phyloP scores from a whole-genome alignment of 2,113 vertebrate species.

The Lanius collurio region DNA sequence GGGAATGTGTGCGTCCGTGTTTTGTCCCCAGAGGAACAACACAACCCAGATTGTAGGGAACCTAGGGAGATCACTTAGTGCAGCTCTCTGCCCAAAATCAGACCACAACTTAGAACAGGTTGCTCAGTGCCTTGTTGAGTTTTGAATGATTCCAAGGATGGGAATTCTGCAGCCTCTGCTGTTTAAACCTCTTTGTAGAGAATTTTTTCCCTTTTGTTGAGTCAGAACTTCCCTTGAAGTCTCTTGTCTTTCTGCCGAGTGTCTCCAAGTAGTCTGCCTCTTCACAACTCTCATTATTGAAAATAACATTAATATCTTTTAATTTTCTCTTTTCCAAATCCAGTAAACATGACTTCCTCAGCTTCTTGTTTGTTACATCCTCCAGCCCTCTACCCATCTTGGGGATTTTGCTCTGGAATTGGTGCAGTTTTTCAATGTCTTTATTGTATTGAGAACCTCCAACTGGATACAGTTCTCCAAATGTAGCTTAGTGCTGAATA shows the following conservation, averaged over 20 bases:
- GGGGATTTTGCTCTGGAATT: not conserved
- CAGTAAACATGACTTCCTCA: not conserved
- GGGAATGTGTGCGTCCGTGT: fast-evolving
- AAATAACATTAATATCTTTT: not conserved
- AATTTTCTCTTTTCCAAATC: not conserved
- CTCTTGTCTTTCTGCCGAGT: not conserved
- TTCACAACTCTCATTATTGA: not conserved
- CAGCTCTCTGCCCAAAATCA: not conserved
- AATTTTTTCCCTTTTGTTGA: not conserved
- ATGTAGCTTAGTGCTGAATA: not conserved
- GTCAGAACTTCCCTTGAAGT: not conserved
- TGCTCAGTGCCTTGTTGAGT: not conserved
- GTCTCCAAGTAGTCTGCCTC: not conserved
- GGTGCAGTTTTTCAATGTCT: not conserved
- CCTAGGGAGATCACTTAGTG: not conserved
- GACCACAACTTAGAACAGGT: not conserved
- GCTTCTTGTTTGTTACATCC: fast-evolving
- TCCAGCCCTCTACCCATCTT: not conserved
- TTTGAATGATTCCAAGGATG: not conserved
- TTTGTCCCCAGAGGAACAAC: not conserved
- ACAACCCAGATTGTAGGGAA: not conserved
- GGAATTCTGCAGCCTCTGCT: not conserved
- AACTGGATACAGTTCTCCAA: not conserved
- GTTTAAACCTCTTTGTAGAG: fast-evolving
- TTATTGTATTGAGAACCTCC: not conserved